Conservation (phyloP, 2,113 vertebrate species). For the Ascaphus truei region DNA sequence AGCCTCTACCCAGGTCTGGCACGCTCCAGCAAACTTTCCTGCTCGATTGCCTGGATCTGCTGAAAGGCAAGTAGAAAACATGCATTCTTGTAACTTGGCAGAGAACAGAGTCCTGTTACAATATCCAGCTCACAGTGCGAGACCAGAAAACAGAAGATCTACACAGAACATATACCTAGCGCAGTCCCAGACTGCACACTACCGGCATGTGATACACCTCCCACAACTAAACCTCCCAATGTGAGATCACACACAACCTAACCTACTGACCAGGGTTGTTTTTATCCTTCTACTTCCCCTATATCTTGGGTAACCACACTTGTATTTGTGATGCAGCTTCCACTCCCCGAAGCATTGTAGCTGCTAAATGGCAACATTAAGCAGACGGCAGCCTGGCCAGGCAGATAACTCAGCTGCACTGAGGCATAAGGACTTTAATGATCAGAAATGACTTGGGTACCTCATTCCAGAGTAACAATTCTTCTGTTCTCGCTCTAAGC, state of each 20-base stretch:
- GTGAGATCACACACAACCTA: too few species aligned
- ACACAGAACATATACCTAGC: too few species aligned
- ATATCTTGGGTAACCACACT: too few species aligned
- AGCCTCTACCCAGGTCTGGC: neutral
- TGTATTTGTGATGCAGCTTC: too few species aligned
- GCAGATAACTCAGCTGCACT: neutral
- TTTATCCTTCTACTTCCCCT: too few species aligned
- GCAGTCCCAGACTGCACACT: too few species aligned
- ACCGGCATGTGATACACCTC: too few species aligned
- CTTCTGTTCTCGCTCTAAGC: too few species aligned
- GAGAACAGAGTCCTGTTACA: neutral
- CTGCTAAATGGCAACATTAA: neutral
- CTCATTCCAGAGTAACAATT: neutral
- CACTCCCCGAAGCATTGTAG: neutral
- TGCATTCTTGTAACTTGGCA: neutral
- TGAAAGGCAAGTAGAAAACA: neutral
- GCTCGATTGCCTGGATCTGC: too few species aligned
- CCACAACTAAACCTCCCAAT: too few species aligned
- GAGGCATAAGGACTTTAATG: slow-evolving; percentile 11
- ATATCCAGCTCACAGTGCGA: neutral
- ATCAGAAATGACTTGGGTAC: neutral
- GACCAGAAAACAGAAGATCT: neutral
- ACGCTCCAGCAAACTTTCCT: neutral
- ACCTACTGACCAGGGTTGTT: too few species aligned
- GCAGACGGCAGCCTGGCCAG: neutral